Evolutionary conservation across 2,888 invertebrate genomes (phyloP).

Genomic region (Colletes collaris): DNA sequence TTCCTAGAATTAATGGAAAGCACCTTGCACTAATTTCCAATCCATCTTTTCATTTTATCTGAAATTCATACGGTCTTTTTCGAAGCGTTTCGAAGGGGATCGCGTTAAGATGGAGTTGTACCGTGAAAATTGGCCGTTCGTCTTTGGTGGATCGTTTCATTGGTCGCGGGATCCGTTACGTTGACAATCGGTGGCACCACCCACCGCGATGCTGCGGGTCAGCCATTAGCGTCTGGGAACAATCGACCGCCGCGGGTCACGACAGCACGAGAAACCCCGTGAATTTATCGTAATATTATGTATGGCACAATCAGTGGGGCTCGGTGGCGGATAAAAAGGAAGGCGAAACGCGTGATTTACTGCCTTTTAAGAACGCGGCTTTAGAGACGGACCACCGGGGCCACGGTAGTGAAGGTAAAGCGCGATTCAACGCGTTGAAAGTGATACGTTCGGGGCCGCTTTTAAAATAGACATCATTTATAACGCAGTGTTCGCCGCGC

Average conservation of each 20-base stretch:
- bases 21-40: no score
- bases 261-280: constrained; percentile 71
- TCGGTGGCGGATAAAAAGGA: constrained; percentile 74
- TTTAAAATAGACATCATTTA: constrained; percentile 54
- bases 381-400: constrained; percentile 32
- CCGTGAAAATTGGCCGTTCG: not conserved
- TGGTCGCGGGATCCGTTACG: constrained; percentile 33
- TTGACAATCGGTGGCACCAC: constrained; percentile 74
- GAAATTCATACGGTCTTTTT: no score
- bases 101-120: not conserved
- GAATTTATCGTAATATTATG: constrained; percentile 83
- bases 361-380: constrained; percentile 71
- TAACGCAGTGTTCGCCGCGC: constrained; percentile 19
- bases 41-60: no score
- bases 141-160: not conserved
- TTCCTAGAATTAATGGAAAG: no score
- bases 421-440: constrained; percentile 57
- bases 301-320: constrained; percentile 79
- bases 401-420: constrained; percentile 42
- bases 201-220: constrained; percentile 71
- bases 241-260: constrained; percentile 75
- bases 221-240: constrained; percentile 71
- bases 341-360: constrained; percentile 77
- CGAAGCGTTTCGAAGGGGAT: no score
- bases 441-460: constrained; percentile 56